A percentile compares a stretch with the other conserved stretches of the same genome.
phyloP scores from a whole-genome alignment of 2,888 invertebrate species.

The Harmothoe impar region DNA sequence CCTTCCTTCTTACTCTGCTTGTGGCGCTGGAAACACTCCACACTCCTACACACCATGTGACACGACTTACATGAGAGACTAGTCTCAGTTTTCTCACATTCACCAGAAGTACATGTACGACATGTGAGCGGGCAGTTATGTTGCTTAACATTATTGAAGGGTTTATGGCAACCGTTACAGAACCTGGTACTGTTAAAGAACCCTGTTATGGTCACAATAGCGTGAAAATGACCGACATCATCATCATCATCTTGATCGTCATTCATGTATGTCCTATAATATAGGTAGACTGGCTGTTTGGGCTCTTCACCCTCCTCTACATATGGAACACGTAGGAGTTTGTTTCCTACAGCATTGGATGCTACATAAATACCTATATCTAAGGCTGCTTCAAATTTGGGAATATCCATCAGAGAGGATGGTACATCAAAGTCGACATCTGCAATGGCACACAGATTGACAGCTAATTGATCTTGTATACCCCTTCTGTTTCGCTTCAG shows the following conservation, averaged over 20 bases:
- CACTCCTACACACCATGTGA: conserved; percentile 8
- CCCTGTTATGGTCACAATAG: neutral
- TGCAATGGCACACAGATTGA: neutral
- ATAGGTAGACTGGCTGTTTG: neutral
- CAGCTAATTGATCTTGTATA: neutral
- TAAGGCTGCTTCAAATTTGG: neutral
- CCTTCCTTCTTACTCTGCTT: neutral
- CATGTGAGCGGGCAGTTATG: neutral
- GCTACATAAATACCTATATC: neutral
- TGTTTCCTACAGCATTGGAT: neutral
- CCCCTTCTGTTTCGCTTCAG: neutral
- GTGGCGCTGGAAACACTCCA: neutral
- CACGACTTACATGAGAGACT: neutral
- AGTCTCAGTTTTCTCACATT: neutral
- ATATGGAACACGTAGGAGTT: neutral
- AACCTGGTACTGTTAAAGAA: neutral
- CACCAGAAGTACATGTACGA: neutral
- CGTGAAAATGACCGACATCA: neutral
- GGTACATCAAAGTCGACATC: neutral
- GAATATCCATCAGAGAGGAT: neutral
- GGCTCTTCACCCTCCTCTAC: neutral
- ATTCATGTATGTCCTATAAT: neutral
- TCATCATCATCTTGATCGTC: neutral
- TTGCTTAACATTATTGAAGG: neutral
- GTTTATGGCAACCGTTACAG: neutral